These are phyloP conservation scores for Oreochromis spilurus DNA, from an alignment of 2,113 vertebrate genomes.

Conservation along the genomic window DNA sequence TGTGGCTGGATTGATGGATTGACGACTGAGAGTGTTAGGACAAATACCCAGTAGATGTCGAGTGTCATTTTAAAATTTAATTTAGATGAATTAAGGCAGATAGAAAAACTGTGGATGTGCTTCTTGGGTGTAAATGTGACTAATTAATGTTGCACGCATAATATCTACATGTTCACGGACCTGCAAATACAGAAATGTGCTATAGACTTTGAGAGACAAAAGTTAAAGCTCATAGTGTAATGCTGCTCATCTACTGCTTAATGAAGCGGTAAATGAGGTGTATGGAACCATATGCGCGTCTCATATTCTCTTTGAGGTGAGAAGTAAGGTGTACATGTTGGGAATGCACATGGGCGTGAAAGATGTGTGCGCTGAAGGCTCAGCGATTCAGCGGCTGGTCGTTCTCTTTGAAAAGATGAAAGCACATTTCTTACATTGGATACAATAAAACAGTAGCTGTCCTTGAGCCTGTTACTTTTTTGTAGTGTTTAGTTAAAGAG, in stretches of 20 bases:
- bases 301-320: neutral
- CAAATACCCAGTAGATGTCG: neutral
- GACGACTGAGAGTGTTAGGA: neutral
- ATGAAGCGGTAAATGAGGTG: conserved; percentile 21
- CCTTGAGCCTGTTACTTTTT: neutral
- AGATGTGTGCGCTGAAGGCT: conserved; percentile 26
- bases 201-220: neutral
- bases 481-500: conserved; percentile 38
- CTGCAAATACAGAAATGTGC: neutral
- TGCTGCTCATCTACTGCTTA: neutral
- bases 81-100: neutral
- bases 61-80: neutral
- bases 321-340: neutral
- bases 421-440: conserved; percentile 16
- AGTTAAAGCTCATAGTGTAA: neutral
- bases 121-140: neutral
- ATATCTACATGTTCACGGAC: neutral
- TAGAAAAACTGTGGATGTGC: neutral
- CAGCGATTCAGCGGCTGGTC: conserved; percentile 49
- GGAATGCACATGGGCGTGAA: neutral
- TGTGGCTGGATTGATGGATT: neutral
- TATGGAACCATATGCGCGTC: conserved; percentile 19
- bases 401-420: conserved; percentile 32
- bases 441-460: conserved; percentile 21
- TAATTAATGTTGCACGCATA: neutral